Percentiles rank a stretch among this genome's conserved stretches.
Evolutionary conservation across 2,797 vertebrate genomes (phyloP).

Genomic region (Squalus acanthias): DNA sequence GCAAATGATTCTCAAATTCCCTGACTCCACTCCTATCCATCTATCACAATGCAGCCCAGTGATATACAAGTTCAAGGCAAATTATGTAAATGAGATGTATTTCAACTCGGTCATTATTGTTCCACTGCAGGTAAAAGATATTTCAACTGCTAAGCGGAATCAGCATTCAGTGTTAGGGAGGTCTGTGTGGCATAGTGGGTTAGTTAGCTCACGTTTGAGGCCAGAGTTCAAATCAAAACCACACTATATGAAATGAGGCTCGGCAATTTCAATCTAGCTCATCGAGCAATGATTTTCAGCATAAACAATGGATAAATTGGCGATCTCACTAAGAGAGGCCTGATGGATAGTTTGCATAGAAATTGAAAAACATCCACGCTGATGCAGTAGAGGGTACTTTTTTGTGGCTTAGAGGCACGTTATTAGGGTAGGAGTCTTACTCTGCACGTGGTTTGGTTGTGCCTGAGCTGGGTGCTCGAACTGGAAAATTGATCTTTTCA

Average conservation of each 20-base stretch:
- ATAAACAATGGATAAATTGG: not conserved
- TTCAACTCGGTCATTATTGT: not conserved
- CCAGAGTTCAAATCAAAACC: not conserved
- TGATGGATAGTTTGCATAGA: not conserved
- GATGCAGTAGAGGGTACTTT: not conserved
- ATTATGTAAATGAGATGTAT: not conserved
- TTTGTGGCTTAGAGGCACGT: too few relatives aligned
- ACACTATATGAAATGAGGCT: not conserved
- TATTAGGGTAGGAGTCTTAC: not conserved
- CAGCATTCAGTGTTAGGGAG: not conserved
- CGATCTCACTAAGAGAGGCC: not conserved
- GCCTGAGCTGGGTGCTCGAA: not conserved
- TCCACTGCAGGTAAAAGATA: not conserved
- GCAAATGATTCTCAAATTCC: not conserved
- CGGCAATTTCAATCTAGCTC: not conserved
- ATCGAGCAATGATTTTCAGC: not conserved
- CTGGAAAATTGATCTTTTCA: not conserved
- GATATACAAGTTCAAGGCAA: not conserved
- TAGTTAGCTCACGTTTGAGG: not conserved
- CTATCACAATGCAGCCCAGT: not conserved
- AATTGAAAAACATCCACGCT: not conserved
- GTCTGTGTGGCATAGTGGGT: not conserved
- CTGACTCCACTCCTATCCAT: not conserved
- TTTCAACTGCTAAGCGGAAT: too few relatives aligned
- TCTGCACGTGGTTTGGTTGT: not conserved